Evolutionary conservation across 2,113 vertebrate species (phyloP).

Genomic region (Callipepla californica): DNA sequence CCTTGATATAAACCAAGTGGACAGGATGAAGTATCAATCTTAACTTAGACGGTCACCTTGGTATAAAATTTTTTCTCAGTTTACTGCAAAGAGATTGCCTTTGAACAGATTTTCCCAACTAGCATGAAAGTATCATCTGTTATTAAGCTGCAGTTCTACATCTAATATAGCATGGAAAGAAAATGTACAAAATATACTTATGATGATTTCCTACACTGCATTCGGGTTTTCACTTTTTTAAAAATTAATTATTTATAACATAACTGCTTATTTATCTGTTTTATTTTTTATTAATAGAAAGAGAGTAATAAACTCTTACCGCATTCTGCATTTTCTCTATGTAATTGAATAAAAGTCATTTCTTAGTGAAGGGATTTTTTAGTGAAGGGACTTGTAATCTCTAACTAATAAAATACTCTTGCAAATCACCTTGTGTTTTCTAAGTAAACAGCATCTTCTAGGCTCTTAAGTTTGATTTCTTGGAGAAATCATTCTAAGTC

Average conservation of each 20-base stretch:
- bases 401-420: no score
- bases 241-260: not conserved
- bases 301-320: not conserved
- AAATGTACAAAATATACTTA: not conserved
- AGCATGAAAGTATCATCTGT: not conserved
- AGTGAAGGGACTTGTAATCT: not conserved
- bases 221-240: not conserved
- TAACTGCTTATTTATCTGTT: not conserved
- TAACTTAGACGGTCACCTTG: not conserved
- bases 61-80: not conserved
- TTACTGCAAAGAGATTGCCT: not conserved
- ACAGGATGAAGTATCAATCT: not conserved
- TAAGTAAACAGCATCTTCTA: not conserved
- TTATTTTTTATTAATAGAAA: not conserved
- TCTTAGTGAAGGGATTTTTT: not conserved
- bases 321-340: not conserved
- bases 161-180: not conserved
- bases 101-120: not conserved
- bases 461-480: not conserved
- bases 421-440: not conserved
- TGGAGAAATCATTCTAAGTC: not conserved
- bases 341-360: not conserved
- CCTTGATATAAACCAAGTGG: not conserved
- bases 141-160: not conserved
- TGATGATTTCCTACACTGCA: not conserved